Percentiles rank a stretch among this genome's conserved stretches.
phyloP scores from a whole-genome alignment of 2,888 invertebrate species.

The Drosophila pseudotakahashii region DNA sequence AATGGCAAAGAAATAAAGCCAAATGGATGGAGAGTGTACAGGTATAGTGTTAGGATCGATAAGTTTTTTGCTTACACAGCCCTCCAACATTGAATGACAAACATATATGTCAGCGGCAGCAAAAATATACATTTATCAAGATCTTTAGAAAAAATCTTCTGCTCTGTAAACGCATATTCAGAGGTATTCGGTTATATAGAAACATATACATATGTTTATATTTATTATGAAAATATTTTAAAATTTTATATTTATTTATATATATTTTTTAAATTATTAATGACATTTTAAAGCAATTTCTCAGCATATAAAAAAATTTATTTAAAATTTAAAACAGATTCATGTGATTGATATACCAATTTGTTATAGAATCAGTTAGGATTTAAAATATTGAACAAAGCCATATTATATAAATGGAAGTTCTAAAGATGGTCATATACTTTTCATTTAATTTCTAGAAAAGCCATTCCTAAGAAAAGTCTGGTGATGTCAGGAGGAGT shows the following conservation, averaged over 20 bases:
- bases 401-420: neutral
- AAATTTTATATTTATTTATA: too few relatives aligned
- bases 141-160: neutral
- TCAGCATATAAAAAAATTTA: too few relatives aligned
- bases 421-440: neutral
- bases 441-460: neutral
- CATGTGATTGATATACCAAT: too few relatives aligned
- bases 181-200: neutral
- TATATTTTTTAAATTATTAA: too few relatives aligned
- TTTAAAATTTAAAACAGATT: too few relatives aligned
- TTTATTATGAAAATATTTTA: too few relatives aligned
- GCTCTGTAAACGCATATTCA: neutral
- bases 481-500: constrained; percentile 23
- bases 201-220: too few relatives aligned
- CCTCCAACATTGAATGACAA: neutral
- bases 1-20: constrained; percentile 26
- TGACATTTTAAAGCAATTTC: too few relatives aligned
- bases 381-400: too few relatives aligned
- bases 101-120: neutral
- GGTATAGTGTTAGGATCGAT: constrained; percentile 30
- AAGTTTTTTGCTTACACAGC: constrained; percentile 6
- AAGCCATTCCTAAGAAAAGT: neutral
- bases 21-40: constrained; percentile 21
- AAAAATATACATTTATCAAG: neutral
- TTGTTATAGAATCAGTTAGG: too few relatives aligned